Base-by-base conservation (phyloP, 2,797 vertebrate genomes). In the Manis javanica region DNA sequence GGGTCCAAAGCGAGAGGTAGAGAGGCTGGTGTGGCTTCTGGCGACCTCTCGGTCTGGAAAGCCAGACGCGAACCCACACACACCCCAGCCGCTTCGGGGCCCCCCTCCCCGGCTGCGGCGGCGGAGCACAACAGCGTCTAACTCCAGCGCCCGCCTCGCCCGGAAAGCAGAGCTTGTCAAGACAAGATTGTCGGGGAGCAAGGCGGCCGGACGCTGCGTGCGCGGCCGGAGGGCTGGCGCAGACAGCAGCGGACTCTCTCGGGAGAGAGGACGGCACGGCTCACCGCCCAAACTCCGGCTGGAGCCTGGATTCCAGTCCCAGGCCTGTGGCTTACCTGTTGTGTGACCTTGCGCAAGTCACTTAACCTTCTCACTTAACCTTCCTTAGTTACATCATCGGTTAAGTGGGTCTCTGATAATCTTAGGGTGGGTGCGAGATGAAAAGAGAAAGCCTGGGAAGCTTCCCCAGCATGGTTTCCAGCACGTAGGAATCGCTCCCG, bases 261-360 rank as follows among this genome's bases (percentile, higher is more conserved):
- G 4, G 31, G 39, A 81, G 66, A 55, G 49, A 23, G 55, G 66
- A 86, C 57, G 39, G 85, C 23, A 19, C 10, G 15, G 37, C 18
- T 83, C 57, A 23, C 23, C 1, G n/a, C 71, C 34, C 16, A 18
- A 49, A 66, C 55, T 53, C 79, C 24, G 63, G 53, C 10, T 7
- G 46, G 10, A 23, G 85, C 46, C 66, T 19, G 46, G 79, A 16
- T 89, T 75, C 74, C 7, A 29, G 5, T 39, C 42, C 29, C 12
- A 39, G 57, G 82, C 49, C 51, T 42, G 92, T 63, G 34, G 75
- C 49, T 83, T 78, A 63, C 24, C 83, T 71, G 69, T 26, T 18
- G 87, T 74, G 84, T 84, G 63, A 78, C 71, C 66, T 88, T 90
- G 94, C 63, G n/a, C 71, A 57, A 64, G 61, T 55, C 82, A 26